Evolutionary conservation across 2,113 vertebrate genomes (phyloP), one percentile per base, ranked within the genome.

Genomic region (Cochlearius cochlearius): DNA sequence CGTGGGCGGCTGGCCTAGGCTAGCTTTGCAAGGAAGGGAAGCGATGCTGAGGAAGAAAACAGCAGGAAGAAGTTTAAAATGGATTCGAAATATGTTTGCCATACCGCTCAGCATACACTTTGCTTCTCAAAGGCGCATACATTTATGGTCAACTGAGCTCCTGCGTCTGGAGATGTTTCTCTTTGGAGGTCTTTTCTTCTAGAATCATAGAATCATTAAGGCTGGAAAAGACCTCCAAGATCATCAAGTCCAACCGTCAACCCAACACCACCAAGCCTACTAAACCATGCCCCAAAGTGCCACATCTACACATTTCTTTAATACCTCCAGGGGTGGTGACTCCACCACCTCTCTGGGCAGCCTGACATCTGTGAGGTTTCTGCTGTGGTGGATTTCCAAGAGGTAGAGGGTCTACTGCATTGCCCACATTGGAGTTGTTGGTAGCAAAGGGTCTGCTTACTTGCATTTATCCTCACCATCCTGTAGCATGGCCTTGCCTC

Each of bases 41-140:
- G 32, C 0, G 1, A 12, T 3, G 0, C 11, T 67, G 16, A 60
- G 60, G 29, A 64, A 75, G 66, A 81, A 91, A 86, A 52, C 5
- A 41, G 73, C 13, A 75, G 68, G 25, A 75, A 39, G 17, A 52
- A 15, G 30, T 75, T 85, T 43, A n/a, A 89, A 77, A 68, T 13
- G 25, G 60, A 26, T 39, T 43, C 73, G 16, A 39, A 64, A 47
- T 36, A 36, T 0, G 1, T 39, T 52, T 94, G 38, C 9, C 0
- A 3, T 76, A 11, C 7, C 0, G 0, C 14, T 83, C 21, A 23
- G 38, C 7, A 10, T 2, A 22, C 0, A 0, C 1, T 25, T 50
- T 19, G 6, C 9, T 0, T 62, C 32, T 71, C 58, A 58, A 47
- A 91, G 23, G 23, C 3, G 7, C 5, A 2, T 13, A 6, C 7